Evolutionary conservation across 1,140 invertebrate species (phyloP), one percentile per base, ranked within the genome.

Genomic region (Anoplolepis gracilipes): DNA sequence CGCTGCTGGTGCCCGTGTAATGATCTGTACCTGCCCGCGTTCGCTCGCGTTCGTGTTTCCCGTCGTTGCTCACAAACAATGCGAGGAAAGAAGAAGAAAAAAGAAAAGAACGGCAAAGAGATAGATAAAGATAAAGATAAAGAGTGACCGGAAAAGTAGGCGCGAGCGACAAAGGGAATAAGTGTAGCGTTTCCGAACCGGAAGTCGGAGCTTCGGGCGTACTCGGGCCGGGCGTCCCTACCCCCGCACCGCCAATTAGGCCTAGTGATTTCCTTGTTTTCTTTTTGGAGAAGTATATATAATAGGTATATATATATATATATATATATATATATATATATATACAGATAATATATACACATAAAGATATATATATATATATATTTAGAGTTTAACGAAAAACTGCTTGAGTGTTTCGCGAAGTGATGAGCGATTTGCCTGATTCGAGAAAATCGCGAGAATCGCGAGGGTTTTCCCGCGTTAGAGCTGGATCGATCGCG

Each of bases 261-360:
- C 94, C 94, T 95, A 95, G 94, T 94, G 85, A 94, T 92, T 91
- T 91, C 90, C 87, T 93, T 92, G 91, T 94, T 94, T 95, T 93
- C 87, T 90, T 93, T 94, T 93, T 92, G 87, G 81, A 88, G 62
- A 90, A 57, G 61, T 81, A 90, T 86, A 91, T 85, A 90, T 86
- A 87, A 85, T 72, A 77, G n/a, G 55, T 55, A 84, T 65, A 82
- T 81, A 84, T 64, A 86, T 85, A 84, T 69, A 65, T 86, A 90
- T 84, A 89, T 73, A 77, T 73, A 61, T 70, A 55, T 86, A 90
- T 85, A 89, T 75, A 77, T 73, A 61, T 70, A 55, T 67, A 67
- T 33, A 59, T 57, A 28, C 64, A 84, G 49, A 86, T 53, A 85
- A 65, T 77, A 76, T 65, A 76, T 82, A 87, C 65, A 85, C 59